Evolutionary conservation across 1,140 invertebrate species (phyloP), one percentile per base, ranked within the genome.

Genomic region (Orius laevigatus): DNA sequence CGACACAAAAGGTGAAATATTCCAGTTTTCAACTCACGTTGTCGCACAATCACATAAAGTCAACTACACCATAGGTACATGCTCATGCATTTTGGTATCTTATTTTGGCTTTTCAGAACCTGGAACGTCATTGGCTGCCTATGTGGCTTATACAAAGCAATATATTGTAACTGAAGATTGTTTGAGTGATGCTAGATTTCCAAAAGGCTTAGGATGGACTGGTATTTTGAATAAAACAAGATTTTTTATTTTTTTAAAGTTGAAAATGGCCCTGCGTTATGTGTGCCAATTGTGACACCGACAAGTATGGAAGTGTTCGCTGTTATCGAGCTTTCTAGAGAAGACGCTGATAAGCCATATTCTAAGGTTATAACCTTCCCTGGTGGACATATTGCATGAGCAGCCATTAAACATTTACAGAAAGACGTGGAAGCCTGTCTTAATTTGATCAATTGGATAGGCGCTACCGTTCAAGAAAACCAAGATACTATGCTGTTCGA

Each of bases 81-180:
- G 8, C 25, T 25, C 25, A 25, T n/a, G n/a, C n/a, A 25, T 25
- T 25, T 25, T 25, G 25, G 8, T 8, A 25, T 25, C 25, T 25
- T 25, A 25, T 25, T 4, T 4, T 25, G 8, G 8, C 25, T 25
- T 25, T 4, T 25, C n/a, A n/a, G n/a, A 33, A 9, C 43, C 8
- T 19, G 43, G 43, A 31, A 45, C 19, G 2, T 31, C 19, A 10
- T 12, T 45, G 32, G 43, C 43, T 3, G 43, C 43, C 10, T 45
- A 45, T 18, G 43, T 45, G 9, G 43, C 19, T 12, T n/a, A 45
- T 32, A 45, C 43, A n/a, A 45, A 45, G 20, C 19, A 45, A n/a
- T 45, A 32, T 12, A 12, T 45, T n/a, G 25, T 45, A 2, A 45
- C 43, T 10, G 25, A 45, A 31, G 43, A 45, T 38, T 16, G 15